Base-by-base conservation (phyloP, 1,140 invertebrate species). In the Ips typographus region DNA sequence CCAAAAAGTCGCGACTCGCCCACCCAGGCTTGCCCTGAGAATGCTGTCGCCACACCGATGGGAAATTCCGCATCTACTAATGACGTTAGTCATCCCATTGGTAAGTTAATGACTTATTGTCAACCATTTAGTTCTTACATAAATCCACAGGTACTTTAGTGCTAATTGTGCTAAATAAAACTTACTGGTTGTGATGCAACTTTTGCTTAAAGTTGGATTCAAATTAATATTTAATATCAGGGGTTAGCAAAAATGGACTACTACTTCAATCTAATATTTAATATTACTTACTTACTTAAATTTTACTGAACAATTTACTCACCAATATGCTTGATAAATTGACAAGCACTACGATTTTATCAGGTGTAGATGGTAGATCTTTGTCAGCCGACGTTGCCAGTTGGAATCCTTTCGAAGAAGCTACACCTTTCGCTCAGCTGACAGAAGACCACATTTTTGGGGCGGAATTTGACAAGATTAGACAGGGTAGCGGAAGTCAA, bases 381-480 rank as follows among this genome's bases (percentile, higher is more conserved):
- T 76, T 89, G 40, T 89, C 87, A 60, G 84, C 83, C 39, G 86
- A 88, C 73, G 83, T 90, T 38, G 84, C 84, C 2, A 87, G 90
- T 71, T 94, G 91, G 91, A 94, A 94, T 84, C 92, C 92, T 37
- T 94, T 94, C 76, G 89, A 91, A 76, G 82, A 85, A 57, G 41
- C 4, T 7, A 82, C 85, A 41, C 85, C 86, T n/a, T 93, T 93
- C 77, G 87, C 85, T 78, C 86, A 89, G 75, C 85, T 92, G 79
- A 90, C 89, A 1, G 93, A 94, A 75, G 92, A 94, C 83, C 88
- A 91, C 74, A 88, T 93, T 73, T 94, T 94, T 81, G 92, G 92
- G 64, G 90, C 90, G 39, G 92, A 94, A 81, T 94, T 94, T 80
- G 92, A 94, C 77, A 91, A 91, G 81, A 91, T 94, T 75, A 83